Percentiles rank a stretch among this genome's conserved stretches.
These are phyloP conservation scores for Saguinus imperator DNA, from an alignment of 2,113 vertebrate species.

Conservation along the genomic window DNA sequence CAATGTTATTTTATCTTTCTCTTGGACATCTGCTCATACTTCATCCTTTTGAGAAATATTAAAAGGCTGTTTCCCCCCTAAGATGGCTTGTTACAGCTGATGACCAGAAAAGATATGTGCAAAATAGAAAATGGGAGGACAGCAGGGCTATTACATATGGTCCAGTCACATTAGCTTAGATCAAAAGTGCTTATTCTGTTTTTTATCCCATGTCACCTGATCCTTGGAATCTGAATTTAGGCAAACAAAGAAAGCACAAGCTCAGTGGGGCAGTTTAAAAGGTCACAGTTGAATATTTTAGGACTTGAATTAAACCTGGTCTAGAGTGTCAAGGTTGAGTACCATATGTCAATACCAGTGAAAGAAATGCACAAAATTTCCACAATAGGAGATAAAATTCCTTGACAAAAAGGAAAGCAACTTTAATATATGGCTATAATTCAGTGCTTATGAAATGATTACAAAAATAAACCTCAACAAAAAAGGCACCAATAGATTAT, in stretches of 20 bases:
- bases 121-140: constrained; percentile 24
- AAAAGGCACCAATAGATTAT: neutral
- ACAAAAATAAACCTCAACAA: neutral
- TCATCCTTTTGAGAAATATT: constrained; percentile 74
- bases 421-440: constrained; percentile 13
- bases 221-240: constrained; percentile 63
- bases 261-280: neutral
- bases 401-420: neutral
- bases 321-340: neutral
- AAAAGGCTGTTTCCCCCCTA: constrained; percentile 32
- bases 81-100: constrained; percentile 49
- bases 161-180: neutral
- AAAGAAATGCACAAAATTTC: neutral
- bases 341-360: neutral
- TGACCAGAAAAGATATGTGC: constrained; percentile 29
- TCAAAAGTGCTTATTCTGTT: constrained; percentile 48
- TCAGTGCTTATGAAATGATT: neutral
- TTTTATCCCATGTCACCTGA: neutral
- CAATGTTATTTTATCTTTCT: constrained; percentile 79
- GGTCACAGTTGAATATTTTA: constrained; percentile 31
- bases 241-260: constrained; percentile 2
- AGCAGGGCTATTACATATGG: constrained; percentile 29
- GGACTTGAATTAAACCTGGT: neutral
- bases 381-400: neutral
- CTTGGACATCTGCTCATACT: constrained; percentile 69